phyloP scores from a whole-genome alignment of 2,113 vertebrate species.

The Balaeniceps rex region DNA sequence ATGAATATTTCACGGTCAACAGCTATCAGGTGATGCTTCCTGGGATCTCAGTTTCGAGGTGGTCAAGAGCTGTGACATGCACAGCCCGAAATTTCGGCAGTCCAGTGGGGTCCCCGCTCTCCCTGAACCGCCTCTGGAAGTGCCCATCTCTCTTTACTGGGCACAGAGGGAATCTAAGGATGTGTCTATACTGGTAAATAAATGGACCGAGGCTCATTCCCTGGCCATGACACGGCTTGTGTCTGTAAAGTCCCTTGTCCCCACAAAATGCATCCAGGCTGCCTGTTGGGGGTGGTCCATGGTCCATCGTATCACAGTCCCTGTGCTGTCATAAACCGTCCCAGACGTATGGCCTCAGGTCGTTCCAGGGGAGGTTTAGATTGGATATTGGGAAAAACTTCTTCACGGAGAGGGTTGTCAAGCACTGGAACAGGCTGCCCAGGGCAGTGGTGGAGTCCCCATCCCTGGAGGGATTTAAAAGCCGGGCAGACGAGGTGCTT shows the following conservation, averaged over 20 bases:
- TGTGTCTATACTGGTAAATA: fast-evolving
- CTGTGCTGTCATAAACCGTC: not conserved
- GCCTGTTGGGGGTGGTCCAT: not conserved
- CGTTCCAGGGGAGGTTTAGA: too few species aligned
- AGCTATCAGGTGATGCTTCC: not conserved
- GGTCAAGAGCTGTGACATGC: not conserved
- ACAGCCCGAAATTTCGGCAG: not conserved
- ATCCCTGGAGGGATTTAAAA: too few species aligned
- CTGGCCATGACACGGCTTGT: not conserved
- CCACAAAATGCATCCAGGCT: not conserved
- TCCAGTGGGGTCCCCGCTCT: not conserved
- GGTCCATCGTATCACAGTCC: not conserved
- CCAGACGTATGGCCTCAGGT: too few species aligned
- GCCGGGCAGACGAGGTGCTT: too few species aligned
- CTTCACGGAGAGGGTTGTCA: too few species aligned
- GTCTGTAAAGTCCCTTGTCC: not conserved
- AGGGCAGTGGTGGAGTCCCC: too few species aligned
- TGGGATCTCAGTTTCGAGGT: not conserved
- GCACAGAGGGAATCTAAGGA: not conserved
- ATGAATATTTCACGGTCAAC: slow-evolving; percentile 43
- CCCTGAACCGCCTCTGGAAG: not conserved
- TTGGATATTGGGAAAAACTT: too few species aligned
- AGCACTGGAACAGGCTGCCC: too few species aligned
- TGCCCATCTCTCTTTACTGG: not conserved
- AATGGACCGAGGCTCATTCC: not conserved